These are phyloP conservation scores for Erebia aethiops DNA, from an alignment of 2,888 invertebrate species.

Conservation along the genomic window DNA sequence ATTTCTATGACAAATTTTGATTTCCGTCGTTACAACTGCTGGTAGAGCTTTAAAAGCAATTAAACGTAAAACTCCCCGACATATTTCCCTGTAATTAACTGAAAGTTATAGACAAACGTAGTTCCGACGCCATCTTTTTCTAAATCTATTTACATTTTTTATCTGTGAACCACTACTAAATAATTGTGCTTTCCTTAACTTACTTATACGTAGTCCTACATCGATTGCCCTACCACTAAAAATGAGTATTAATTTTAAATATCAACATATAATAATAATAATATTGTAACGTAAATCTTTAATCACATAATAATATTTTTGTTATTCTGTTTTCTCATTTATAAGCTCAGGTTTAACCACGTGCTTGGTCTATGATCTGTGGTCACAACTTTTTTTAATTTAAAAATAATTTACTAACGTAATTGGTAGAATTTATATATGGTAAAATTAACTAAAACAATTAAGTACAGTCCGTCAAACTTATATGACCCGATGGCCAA, in stretches of 20 bases:
- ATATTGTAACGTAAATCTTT: slow-evolving; percentile 23
- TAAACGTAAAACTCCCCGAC: too few species aligned
- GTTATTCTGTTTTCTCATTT: slow-evolving; percentile 25
- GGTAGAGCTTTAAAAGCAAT: too few species aligned
- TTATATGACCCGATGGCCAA: too few species aligned
- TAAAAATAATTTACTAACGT: slow-evolving; percentile 17
- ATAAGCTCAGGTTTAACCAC: slow-evolving; percentile 33
- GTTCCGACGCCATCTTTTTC: slow-evolving; percentile 6
- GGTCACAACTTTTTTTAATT: slow-evolving; percentile 10
- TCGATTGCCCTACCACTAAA: slow-evolving; percentile 12
- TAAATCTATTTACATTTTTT: slow-evolving; percentile 5
- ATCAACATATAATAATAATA: slow-evolving; percentile 25
- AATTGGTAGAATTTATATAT: slow-evolving; percentile 15
- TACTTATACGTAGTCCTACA: slow-evolving; percentile 22
- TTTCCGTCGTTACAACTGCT: too few species aligned
- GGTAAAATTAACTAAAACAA: slow-evolving; percentile 8
- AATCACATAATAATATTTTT: slow-evolving; percentile 25
- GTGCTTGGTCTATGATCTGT: slow-evolving; percentile 24
- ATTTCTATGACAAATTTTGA: too few species aligned
- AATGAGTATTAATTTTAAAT: slow-evolving; percentile 31
- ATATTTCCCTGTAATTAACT: neutral
- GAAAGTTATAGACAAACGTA: neutral
- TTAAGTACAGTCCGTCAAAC: neutral
- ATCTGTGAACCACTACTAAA: slow-evolving; percentile 25
- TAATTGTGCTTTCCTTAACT: slow-evolving; percentile 34